These are phyloP conservation scores for Allophyes oxyacanthae DNA, from an alignment of 2,888 invertebrate species.

Conservation along the genomic window DNA sequence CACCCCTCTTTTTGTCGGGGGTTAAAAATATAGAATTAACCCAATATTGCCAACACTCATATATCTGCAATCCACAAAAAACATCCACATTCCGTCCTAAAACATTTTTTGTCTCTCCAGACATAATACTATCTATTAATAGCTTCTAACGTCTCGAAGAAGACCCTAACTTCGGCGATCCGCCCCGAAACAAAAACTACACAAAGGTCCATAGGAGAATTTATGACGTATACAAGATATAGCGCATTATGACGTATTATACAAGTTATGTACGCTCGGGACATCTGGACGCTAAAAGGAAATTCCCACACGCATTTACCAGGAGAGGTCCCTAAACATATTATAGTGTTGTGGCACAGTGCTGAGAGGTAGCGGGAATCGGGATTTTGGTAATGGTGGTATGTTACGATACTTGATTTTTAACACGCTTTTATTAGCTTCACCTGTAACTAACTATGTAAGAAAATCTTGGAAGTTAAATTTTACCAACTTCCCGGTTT, in stretches of 20 bases:
- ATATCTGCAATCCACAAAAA: no score
- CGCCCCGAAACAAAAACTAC: conserved; percentile 41
- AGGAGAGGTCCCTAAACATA: conserved; percentile 62
- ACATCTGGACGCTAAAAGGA: conserved; percentile 65
- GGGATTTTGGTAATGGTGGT: no score
- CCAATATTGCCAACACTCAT: no score
- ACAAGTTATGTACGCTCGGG: conserved; percentile 38
- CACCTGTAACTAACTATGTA: no score
- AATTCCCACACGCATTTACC: conserved; percentile 72
- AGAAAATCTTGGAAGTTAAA: no score
- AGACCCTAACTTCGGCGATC: conserved; percentile 24
- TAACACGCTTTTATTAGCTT: no score
- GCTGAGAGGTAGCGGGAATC: conserved; percentile 29
- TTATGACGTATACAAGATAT: conserved; percentile 45
- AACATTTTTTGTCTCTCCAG: conserved; percentile 28
- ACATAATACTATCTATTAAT: conserved; percentile 31
- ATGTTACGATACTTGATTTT: no score
- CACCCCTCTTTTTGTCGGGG: no score
- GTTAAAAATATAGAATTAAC: no score
- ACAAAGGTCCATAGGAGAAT: conserved; percentile 31
- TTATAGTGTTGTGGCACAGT: conserved; percentile 42
- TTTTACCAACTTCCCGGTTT: no score
- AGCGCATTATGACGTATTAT: no score
- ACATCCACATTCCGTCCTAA: no score
- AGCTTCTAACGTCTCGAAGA: conserved; percentile 29